Conservation (phyloP, 2,888 invertebrate species). For the Monopis laevigella region DNA sequence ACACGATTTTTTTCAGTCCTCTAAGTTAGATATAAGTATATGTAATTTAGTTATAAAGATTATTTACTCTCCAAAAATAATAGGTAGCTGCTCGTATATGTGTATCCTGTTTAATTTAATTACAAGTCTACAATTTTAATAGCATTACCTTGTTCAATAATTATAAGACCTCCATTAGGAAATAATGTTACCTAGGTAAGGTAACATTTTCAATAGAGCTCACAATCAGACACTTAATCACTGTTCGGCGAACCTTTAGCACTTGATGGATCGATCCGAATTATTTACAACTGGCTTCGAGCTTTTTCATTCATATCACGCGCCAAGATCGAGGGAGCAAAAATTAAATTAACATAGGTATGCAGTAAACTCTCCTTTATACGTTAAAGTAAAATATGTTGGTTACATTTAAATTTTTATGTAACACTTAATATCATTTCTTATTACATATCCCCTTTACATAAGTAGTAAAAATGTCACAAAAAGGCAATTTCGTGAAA, state of each 20-base stretch:
- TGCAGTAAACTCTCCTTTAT: conserved; percentile 10
- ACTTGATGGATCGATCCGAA: conserved; percentile 7
- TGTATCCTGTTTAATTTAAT: too few species aligned
- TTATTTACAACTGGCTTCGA: conserved; percentile 4
- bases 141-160: too few species aligned
- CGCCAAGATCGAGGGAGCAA: conserved; percentile 5
- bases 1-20: too few species aligned
- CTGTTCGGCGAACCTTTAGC: conserved; percentile 7
- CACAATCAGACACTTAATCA: conserved; percentile 6
- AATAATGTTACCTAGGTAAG: too few species aligned
- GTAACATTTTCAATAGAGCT: too few species aligned
- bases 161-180: too few species aligned
- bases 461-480: neutral
- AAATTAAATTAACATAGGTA: conserved; percentile 12
- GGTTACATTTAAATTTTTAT: conserved; percentile 12
- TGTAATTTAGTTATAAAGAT: too few species aligned
- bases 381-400: conserved; percentile 9
- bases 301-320: conserved; percentile 10
- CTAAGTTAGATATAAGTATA: too few species aligned
- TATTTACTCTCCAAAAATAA: too few species aligned
- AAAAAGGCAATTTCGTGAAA: conserved; percentile 2
- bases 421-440: conserved; percentile 5
- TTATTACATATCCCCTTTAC: conserved; percentile 1
- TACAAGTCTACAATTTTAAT: too few species aligned
- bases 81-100: too few species aligned